phyloP scores from a whole-genome alignment of 2,888 invertebrate species.

The Pachymerium ferrugineum region DNA sequence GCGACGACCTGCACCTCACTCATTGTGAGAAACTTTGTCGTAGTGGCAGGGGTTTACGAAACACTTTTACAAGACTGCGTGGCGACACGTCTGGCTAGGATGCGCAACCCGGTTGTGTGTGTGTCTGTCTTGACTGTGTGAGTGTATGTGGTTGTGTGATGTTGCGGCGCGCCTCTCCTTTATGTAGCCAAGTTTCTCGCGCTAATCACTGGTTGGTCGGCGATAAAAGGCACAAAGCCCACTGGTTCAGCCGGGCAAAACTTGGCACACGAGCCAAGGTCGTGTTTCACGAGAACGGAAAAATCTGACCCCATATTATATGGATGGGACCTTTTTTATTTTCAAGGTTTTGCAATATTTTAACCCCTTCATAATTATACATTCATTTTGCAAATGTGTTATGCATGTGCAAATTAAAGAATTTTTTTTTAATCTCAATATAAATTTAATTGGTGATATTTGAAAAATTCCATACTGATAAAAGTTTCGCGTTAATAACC shows the following conservation, averaged over 20 bases:
- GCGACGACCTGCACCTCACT: neutral
- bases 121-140: too few species aligned
- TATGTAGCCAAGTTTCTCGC: neutral
- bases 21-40: too few species aligned
- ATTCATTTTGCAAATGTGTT: too few species aligned
- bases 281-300: neutral
- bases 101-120: too few species aligned
- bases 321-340: neutral
- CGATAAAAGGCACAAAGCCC: neutral
- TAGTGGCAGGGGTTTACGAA: too few species aligned
- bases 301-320: neutral
- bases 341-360: neutral
- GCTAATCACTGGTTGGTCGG: constrained; percentile 8
- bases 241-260: neutral
- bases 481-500: neutral
- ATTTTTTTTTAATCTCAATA: neutral
- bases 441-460: too few species aligned
- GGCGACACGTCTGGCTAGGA: too few species aligned
- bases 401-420: too few species aligned
- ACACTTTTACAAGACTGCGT: neutral
- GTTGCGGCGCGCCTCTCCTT: neutral
- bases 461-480: neutral
- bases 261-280: constrained; percentile 13
- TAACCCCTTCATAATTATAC: neutral
- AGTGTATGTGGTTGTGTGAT: too few species aligned